phyloP scores from a whole-genome alignment of 2,797 vertebrate species.

The Sitta carolinensis region DNA sequence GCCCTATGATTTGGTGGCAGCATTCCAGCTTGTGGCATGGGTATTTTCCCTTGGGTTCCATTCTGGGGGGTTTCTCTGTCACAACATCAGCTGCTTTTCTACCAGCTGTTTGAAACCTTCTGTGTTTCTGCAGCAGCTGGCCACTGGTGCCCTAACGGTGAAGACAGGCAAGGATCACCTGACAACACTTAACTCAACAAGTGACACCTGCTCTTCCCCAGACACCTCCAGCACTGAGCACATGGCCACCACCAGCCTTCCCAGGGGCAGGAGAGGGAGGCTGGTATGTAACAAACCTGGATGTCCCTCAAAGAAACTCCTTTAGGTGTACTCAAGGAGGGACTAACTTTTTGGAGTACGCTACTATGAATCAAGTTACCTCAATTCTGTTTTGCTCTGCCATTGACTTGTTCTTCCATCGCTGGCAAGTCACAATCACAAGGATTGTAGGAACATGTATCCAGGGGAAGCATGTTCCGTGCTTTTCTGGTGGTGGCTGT shows the following conservation, averaged over 20 bases:
- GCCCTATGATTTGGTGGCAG: neutral
- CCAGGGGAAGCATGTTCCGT: neutral
- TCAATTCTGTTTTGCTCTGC: neutral
- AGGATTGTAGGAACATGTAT: neutral
- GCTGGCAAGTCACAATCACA: neutral
- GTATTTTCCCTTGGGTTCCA: accelerated
- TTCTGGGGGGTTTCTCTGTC: neutral
- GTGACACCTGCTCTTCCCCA: neutral
- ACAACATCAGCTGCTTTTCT: neutral
- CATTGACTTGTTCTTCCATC: neutral
- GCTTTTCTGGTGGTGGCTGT: neutral
- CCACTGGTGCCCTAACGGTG: neutral
- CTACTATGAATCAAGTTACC: neutral
- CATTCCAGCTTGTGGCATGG: accelerated
- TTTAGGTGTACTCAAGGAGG: neutral
- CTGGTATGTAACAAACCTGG: neutral
- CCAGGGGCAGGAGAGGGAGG: neutral
- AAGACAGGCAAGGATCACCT: neutral
- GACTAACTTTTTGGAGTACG: neutral
- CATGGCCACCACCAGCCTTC: neutral
- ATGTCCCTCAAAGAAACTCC: neutral
- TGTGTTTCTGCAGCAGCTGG: neutral
- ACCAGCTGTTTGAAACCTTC: neutral
- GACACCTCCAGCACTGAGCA: neutral
- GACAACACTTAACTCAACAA: neutral